Base-by-base conservation (phyloP, 2,113 vertebrate genomes). In the Amblyornis subalaris region DNA sequence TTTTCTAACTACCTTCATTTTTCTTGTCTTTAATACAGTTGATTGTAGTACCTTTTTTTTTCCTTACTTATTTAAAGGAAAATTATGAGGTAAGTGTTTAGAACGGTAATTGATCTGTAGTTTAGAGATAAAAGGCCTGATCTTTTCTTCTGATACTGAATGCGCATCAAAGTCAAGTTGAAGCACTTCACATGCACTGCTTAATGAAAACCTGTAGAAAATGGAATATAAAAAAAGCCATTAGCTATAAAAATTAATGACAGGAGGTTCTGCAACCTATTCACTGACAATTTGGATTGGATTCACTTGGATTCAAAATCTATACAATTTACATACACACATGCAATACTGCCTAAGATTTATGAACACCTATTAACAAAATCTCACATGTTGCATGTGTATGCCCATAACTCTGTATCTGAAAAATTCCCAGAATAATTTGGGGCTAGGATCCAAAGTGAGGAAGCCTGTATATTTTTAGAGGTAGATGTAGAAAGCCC, bases 21-120 rank as follows among this genome's bases (percentile, higher is more conserved):
- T 86, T 79, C 76, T 75, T 94, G 35, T 94, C 55, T 93, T 73
- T 74, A 93, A 75, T 69, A 75, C 21, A 78, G 54, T 25, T 95
- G 67, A 92, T 31, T 69, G 61, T 90, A 51, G 48, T 73, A 65
- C 66, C 29, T 45, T 71, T 75, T 40, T 62, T 28, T 48, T 33
- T 35, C 3, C 6, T 48, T 53, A 78, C 78, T 89, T 90, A 85
- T 95, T 94, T 95, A 85, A 96, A 94, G 62, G 36, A 96, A 94
- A 96, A 95, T 94, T 83, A 95, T 72, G 76, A 92, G 38, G 82
- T 90, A 97, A 91, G 86, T 92, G 74, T 77, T 93, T 95, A 91
- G 96, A 96, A 96, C 96, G 89, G 97, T 85, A 97, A 97, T 95
- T 94, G 93, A 95, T 90, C 83, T 75, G 88, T 79, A 86, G 86